These are phyloP conservation scores for Tigriopus californicus DNA, from an alignment of 2,888 invertebrate species.

Conservation along the genomic window DNA sequence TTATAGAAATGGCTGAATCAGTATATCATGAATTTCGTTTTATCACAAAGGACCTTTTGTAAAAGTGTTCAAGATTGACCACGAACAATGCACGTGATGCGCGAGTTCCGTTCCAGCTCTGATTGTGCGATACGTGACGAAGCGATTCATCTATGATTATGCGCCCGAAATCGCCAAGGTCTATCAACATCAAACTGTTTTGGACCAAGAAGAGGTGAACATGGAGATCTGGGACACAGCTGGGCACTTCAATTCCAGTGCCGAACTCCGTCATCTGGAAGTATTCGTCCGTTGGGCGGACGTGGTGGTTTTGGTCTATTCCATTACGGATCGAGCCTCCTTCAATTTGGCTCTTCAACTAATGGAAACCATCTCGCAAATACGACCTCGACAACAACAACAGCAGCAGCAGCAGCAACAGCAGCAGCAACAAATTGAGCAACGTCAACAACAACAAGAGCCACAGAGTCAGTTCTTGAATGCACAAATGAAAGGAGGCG, in stretches of 20 bases:
- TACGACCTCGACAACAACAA: not conserved
- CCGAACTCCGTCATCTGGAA: not conserved
- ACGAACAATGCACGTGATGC: too few species aligned
- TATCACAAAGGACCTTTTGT: too few species aligned
- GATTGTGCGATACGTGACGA: not conserved
- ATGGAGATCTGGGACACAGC: not conserved
- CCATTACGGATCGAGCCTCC: not conserved
- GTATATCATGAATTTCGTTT: too few species aligned
- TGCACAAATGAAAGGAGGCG: too few species aligned
- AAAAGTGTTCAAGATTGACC: too few species aligned
- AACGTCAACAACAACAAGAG: not conserved
- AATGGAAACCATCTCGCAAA: not conserved
- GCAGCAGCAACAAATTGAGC: not conserved
- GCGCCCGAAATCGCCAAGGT: not conserved
- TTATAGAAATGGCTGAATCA: too few species aligned
- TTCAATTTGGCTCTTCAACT: not conserved
- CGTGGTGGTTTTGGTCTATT: not conserved
- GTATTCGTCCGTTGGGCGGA: slow-evolving; percentile 1
- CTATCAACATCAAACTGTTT: not conserved
- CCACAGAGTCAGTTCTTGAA: not conserved
- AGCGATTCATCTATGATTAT: not conserved
- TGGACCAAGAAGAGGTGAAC: not conserved
- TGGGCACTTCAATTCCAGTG: not conserved
- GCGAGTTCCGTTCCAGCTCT: not conserved
- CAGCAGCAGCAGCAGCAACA: too few species aligned